Evolutionary conservation across 2,113 vertebrate genomes (phyloP).

Genomic region (Chascanopsetta lugubris): DNA sequence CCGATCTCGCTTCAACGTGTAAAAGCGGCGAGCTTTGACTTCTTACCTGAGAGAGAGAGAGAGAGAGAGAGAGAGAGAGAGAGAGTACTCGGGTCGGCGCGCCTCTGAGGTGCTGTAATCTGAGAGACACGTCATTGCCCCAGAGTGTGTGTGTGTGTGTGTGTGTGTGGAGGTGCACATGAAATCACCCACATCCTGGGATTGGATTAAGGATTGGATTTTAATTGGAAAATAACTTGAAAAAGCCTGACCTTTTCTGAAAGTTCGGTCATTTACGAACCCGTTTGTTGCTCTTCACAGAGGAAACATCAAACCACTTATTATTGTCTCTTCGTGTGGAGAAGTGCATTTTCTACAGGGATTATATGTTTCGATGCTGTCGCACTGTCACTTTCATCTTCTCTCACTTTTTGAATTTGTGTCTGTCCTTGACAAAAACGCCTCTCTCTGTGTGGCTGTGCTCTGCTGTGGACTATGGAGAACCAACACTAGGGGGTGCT

Average conservation of each 20-base stretch:
- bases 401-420: no score
- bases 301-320: neutral
- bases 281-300: neutral
- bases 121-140: constrained; percentile 22
- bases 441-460: neutral
- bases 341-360: neutral
- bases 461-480: constrained; percentile 25
- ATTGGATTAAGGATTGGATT: neutral
- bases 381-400: neutral
- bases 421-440: neutral
- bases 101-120: constrained; percentile 20
- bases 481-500: constrained; percentile 78
- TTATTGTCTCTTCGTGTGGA: constrained; percentile 3
- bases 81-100: constrained; percentile 23
- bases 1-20: constrained; percentile 10
- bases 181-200: constrained; percentile 10
- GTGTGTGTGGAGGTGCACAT: constrained; percentile 17
- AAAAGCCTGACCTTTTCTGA: neutral
- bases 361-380: neutral
- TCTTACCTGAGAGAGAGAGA: constrained; percentile 26
- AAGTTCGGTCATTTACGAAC: constrained; percentile 1
- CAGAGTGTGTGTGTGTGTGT: no score
- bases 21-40: constrained; percentile 28
- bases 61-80: no score
- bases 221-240: neutral